Evolutionary conservation across 2,113 vertebrate species (phyloP).

Genomic region (Oreotrochilus melanogaster): DNA sequence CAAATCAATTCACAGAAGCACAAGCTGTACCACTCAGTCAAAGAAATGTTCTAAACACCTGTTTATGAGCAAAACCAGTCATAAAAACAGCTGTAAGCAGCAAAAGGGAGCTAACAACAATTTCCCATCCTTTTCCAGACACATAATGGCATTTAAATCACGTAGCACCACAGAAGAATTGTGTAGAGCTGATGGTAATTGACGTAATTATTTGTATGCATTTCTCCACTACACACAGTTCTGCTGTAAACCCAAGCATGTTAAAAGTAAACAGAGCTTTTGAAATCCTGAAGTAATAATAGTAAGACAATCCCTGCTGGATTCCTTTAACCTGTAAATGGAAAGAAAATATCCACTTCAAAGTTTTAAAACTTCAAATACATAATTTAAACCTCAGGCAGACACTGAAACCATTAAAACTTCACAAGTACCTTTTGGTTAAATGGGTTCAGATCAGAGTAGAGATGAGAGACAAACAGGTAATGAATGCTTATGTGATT

Average conservation of each 20-base stretch:
- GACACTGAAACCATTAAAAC: constrained; percentile 48
- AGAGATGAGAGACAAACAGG: neutral
- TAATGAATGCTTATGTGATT: constrained; percentile 2
- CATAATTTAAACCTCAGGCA: constrained; percentile 33
- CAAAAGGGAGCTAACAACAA: constrained; percentile 71
- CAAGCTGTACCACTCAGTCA: constrained; percentile 50
- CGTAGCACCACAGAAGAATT: constrained; percentile 68
- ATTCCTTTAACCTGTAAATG: constrained; percentile 55
- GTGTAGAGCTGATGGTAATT: constrained; percentile 76
- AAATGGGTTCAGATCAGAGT: constrained; percentile 19
- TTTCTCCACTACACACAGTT: constrained; percentile 78
- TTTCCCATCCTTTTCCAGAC: constrained; percentile 74
- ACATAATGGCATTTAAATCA: constrained; percentile 77
- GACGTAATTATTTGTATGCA: constrained; percentile 78
- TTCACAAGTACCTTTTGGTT: neutral
- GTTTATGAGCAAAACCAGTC: constrained; percentile 85
- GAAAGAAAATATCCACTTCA: constrained; percentile 45
- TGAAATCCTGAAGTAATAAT: constrained; percentile 61
- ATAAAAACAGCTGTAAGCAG: constrained; percentile 80
- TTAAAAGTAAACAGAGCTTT: constrained; percentile 76
- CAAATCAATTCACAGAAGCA: constrained; percentile 61
- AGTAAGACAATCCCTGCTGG: constrained; percentile 24
- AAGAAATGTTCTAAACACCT: constrained; percentile 81
- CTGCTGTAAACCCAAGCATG: constrained; percentile 66
- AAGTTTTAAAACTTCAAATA: constrained; percentile 63